phyloP scores from a whole-genome alignment of 2,797 vertebrate species.

The Echeneis naucrates region DNA sequence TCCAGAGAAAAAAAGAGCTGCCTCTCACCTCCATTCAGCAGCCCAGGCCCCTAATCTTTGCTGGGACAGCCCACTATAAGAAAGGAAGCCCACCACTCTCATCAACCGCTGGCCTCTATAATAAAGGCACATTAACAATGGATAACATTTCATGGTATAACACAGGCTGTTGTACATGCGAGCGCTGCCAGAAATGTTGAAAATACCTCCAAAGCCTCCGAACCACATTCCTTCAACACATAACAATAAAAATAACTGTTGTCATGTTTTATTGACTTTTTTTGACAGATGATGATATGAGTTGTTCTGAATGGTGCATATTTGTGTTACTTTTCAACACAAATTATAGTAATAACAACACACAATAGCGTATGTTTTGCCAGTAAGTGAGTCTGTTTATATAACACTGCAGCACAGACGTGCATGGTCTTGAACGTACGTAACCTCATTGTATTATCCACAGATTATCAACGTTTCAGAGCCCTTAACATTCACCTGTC shows the following conservation, averaged over 20 bases:
- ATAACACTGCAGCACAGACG: conserved; percentile 1
- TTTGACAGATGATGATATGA: conserved; percentile 7
- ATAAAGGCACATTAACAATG: conserved; percentile 65
- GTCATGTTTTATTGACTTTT: conserved; percentile 8
- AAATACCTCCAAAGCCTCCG: conserved; percentile 35
- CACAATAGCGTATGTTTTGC: neutral
- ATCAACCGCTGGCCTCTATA: conserved; percentile 58
- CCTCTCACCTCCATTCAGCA: conserved; percentile 72
- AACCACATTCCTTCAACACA: conserved; percentile 23
- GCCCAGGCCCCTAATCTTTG: conserved; percentile 78
- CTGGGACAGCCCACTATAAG: conserved; percentile 68
- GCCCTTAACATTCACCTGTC: neutral
- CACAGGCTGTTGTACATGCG: conserved; percentile 38
- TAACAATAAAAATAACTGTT: conserved; percentile 4
- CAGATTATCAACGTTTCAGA: neutral
- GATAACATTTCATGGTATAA: conserved; percentile 68
- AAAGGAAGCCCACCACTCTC: conserved; percentile 67
- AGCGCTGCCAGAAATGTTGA: conserved; percentile 32
- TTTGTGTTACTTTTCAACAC: conserved; percentile 13
- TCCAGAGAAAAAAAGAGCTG: conserved; percentile 51
- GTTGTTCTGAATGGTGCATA: neutral
- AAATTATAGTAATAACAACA: conserved; percentile 3
- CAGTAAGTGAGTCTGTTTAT: conserved; percentile 17
- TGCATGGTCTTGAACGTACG: neutral
- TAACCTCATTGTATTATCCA: neutral